phyloP scores from a whole-genome alignment of 2,888 invertebrate species.

The Sinelater perroti region DNA sequence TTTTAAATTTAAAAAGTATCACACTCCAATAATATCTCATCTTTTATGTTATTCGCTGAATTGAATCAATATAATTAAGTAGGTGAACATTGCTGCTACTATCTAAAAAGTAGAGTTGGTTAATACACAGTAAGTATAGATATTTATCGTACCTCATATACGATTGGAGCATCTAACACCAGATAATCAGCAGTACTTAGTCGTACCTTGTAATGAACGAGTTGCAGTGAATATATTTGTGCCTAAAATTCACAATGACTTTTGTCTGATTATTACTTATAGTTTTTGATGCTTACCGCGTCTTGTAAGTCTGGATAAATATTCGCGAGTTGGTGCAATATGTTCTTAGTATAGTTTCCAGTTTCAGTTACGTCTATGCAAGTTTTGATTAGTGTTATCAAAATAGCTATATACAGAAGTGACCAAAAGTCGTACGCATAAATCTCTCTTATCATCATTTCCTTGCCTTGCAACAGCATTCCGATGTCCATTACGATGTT shows the following conservation, averaged over 20 bases:
- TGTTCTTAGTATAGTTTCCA: constrained; percentile 9
- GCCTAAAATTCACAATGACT: no score
- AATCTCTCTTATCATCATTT: neutral
- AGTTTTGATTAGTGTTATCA: neutral
- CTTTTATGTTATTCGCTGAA: no score
- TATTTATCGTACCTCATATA: neutral
- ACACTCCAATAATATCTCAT: no score
- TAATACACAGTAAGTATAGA: no score
- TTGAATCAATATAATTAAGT: no score
- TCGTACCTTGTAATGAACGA: neutral
- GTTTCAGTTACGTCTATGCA: constrained; percentile 1
- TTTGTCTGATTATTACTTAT: no score
- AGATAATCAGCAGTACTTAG: neutral
- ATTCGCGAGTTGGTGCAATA: constrained; percentile 10
- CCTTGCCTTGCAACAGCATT: neutral
- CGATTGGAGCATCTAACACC: neutral
- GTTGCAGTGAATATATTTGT: neutral
- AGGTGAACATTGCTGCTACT: no score
- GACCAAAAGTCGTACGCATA: constrained; percentile 17
- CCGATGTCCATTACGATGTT: constrained; percentile 1
- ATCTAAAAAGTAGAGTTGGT: no score
- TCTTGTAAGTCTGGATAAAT: constrained; percentile 9
- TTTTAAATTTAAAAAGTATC: no score
- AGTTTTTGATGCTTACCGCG: no score
- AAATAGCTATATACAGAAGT: neutral